Conservation (phyloP, 2,888 invertebrate genomes). For the Sclerodermus sp. region DNA sequence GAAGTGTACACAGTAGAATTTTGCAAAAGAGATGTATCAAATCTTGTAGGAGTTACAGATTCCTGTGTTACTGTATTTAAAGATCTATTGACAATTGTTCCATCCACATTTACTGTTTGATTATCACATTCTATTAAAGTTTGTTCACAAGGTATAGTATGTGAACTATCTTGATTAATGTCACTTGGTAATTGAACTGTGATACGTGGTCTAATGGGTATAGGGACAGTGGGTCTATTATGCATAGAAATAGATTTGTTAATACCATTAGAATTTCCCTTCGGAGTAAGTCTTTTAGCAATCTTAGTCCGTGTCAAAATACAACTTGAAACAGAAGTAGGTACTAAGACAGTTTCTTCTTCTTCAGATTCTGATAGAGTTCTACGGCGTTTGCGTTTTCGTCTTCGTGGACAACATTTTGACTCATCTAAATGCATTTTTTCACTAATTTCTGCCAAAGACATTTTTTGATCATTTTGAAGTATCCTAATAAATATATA, state of each 20-base stretch:
- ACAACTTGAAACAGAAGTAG: no score
- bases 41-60: conserved; percentile 4
- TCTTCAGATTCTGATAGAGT: conserved; percentile 43
- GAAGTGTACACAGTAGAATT: conserved; percentile 7
- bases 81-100: conserved; percentile 4
- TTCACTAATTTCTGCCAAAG: conserved; percentile 35
- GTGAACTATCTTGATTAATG: background rate
- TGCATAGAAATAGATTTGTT: no score
- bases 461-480: conserved; percentile 35
- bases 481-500: conserved; percentile 35
- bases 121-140: conserved; percentile 44
- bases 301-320: no score
- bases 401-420: conserved; percentile 46
- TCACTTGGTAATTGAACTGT: background rate
- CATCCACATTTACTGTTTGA: conserved; percentile 19
- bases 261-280: background rate
- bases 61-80: conserved; percentile 4
- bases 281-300: background rate
- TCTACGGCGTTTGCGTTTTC: conserved; percentile 42
- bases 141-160: conserved; percentile 37
- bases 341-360: no score
- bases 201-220: background rate
- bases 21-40: background rate
- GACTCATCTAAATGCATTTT: conserved; percentile 51
- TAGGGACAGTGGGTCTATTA: no score